Base-by-base conservation (phyloP, 2,888 invertebrate genomes). In the Thecophora atra region DNA sequence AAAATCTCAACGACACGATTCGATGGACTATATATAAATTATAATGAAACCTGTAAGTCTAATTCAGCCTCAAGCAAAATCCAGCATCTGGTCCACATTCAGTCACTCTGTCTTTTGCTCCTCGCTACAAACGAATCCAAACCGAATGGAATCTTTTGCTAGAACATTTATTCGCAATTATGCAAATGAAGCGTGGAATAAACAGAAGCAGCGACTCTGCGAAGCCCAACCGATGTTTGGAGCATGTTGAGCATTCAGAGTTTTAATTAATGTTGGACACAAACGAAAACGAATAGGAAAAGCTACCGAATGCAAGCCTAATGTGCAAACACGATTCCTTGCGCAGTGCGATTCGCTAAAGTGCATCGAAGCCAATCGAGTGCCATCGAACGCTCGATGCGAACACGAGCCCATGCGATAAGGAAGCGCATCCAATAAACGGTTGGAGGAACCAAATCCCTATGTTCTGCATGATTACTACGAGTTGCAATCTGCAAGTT, bases 161-260 rank as follows among this genome's bases (percentile, higher is more conserved):
- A 63, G 62, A 37, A 63, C 62, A 63, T 63, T 63, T 42, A 30
- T 63, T 63, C 19, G 62, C 42, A 63, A 42, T 63, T 63, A 63
- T 63, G 62, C 62, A 63, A 63, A 63, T 63, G 37, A 63, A 42
- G 62, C 37, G 42, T n/a, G n/a, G 42, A 60, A 28, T 15, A 60
- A 24, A 26, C 60, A 60, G 13, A 17, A 24, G 28, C 60, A 24
- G 13, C 26, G 60, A 3, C 26, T 24, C 60, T 8, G 15, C 26
- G 47, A 47, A 11, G 6, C 17, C 58, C 60, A 60, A 17, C 60
- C n/a, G n/a, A 60, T 60, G 60, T 30, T 5, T 17, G 28, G 6
- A n/a, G 60, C 26, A 60, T 60, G 60, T 60, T 24, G 60, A 60
- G 60, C 60, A 60, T 26, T 17, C 60, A 24, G 24, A 60, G 26